Base-by-base conservation (phyloP, 1,140 invertebrate species). In the Drosophila cardini region DNA sequence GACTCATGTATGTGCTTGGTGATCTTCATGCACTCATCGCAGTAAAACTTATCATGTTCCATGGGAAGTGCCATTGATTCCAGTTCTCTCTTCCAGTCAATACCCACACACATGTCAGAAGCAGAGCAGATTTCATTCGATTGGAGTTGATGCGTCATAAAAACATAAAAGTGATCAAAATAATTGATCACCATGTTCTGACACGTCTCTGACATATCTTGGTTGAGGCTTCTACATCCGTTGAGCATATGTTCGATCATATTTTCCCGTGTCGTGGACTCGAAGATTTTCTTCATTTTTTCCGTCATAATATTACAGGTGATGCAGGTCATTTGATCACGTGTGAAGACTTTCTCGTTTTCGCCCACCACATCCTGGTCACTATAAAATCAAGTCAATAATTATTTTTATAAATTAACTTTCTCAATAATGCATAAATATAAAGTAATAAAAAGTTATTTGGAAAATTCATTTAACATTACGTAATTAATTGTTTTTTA, bases 161-260 rank as follows among this genome's bases (percentile, higher is more conserved):
- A 11, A 2, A 50, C 34, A 36, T 40, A 58, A n/a, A 68, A 11
- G 2, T 50, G 32, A 42, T 68, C 64, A 40, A 68, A 68, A n/a
- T 68, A 58, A 15, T 50, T 58, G 32, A 18, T 9, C 4, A 68
- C 34, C 2, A 68, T 48, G 9, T 57, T 50, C 2, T 18, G 21
- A 8, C 64, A 68, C 26, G 13, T 16, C 1, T 68, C 64, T 10
- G 64, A 57, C 7, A 58, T 7, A 8, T 7, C n/a, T 26, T 26
- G 21, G 6, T 50, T 2, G 4, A 68, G 34, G 8, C 13, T 48
- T 21, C 40, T 50, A 34, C 64, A 67, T 7, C 11, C 26, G 8
- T 13, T 8, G 4, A 58, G 45, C 11, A 40, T n/a, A 4, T 6
- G 38, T n/a, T 40, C 38, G 4, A 40, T 5, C 38, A 40, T 13